A percentile compares a stretch with the other conserved stretches of the same genome.
These are phyloP conservation scores for Hoplodrina blanda DNA, from an alignment of 2,888 invertebrate genomes.

Conservation along the genomic window DNA sequence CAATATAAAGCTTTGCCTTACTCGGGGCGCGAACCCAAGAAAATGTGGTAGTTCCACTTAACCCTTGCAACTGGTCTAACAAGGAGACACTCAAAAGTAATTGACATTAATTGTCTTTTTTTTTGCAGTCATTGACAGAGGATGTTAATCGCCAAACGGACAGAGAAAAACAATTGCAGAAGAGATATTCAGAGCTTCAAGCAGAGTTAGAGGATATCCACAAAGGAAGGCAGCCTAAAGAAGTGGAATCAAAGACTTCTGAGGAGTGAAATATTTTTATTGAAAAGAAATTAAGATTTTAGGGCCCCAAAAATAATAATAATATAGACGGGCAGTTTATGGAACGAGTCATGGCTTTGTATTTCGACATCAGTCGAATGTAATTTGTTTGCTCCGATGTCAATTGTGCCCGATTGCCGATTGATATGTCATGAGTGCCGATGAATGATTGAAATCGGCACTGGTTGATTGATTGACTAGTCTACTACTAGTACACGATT, in stretches of 20 bases:
- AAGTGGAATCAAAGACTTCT: conserved; percentile 59
- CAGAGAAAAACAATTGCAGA: conserved; percentile 96
- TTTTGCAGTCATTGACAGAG: conserved; percentile 94
- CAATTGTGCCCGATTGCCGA: background rate
- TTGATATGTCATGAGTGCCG: background rate
- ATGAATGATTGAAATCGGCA: background rate
- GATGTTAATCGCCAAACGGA: conserved; percentile 98
- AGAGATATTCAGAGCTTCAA: conserved; percentile 94
- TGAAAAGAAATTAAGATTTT: conserved; percentile 11
- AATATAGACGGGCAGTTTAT: background rate
- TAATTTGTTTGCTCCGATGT: background rate
- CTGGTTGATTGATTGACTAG: background rate
- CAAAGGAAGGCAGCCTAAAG: conserved; percentile 74
- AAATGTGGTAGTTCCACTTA: no score
- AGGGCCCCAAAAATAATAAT: background rate
- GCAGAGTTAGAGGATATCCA: conserved; percentile 90
- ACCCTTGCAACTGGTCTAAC: no score
- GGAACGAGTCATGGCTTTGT: conserved; percentile 18
- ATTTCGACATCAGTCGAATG: background rate
- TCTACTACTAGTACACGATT: background rate
- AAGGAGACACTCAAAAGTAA: no score
- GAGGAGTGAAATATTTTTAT: conserved; percentile 64
- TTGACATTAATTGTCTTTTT: conserved; percentile 7
- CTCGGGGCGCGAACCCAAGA: no score
- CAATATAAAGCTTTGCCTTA: no score